Base-by-base conservation (phyloP, 2,888 invertebrate genomes). In the Trissolcus brochymenae region DNA sequence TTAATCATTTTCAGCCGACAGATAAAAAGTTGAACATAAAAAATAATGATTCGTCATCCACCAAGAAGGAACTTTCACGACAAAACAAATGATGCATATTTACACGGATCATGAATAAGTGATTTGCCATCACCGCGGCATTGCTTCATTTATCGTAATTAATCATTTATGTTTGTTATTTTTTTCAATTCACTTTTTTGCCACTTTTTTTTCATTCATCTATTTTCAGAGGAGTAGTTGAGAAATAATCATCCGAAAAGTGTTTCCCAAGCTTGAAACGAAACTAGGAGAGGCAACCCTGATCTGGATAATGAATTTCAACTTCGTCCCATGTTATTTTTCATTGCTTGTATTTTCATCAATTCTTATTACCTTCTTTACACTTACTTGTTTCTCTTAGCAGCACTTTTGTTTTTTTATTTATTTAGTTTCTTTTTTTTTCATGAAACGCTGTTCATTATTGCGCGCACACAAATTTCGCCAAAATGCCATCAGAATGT, bases 1-100 rank as follows among this genome's bases (percentile, higher is more conserved):
- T 35, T 35, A 35, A 9, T 35, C 35, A 35, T 35, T 35, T 35
- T 11, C 16, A 46, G 16, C 46, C 46, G 16, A 16, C 46, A 16
- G 46, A 46, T 46, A 46, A 46, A 46, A 46, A 46, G 17, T 19
- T 51, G 51, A 43, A 19, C 16, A 9, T 16, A 9, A 51, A 51
- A 19, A 51, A 19, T 50, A 50, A 17, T 35, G 35, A 35, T 9
- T 21, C n/a, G 6, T 40, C 46, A 43, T 46, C 56, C 56, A 17
- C 54, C 35, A 16, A 41, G 35, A 55, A 67, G 59, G 53, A 67
- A 67, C 59, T 60, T 65, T 67, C 46, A 21, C 51, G 21, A 25
- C 55, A 14, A 61, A 70, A 61, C 56, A 55, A 61, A 55, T 54
- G 53, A 60, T 68, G 60, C 21, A 11, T 68, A 68, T 68, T 68